Evolutionary conservation across 2,113 vertebrate species (phyloP), one percentile per base, ranked within the genome.

Genomic region (Saguinus imperator): DNA sequence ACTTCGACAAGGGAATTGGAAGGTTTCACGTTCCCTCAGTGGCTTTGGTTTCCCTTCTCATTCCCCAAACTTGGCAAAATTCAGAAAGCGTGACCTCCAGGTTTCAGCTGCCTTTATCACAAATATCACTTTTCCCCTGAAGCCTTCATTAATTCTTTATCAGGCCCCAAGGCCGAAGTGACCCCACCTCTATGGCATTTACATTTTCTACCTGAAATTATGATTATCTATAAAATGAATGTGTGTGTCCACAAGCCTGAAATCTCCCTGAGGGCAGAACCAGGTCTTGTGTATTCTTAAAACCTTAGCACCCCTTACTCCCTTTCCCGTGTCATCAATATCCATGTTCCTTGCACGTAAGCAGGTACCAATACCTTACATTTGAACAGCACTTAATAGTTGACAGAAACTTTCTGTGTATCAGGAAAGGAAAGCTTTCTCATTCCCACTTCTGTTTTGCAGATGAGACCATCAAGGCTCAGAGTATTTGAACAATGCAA

Each of bases 31-130:
- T 89, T 82, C 52, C 68, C 77, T 94, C 2, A 0, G 32, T 92
- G 88, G 82, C 55, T 40, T 12, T 87, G 85, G 32, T 96, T 93
- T 95, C 80, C 37, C 75, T 32, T 37, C 23, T 86, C 29, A 93
- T 18, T 87, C 23, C 55, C 35, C 52, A 89, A 50, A 75, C 52
- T 94, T 80, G 86, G 85, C 91, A 82, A 58, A 89, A 83, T 87
- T 68, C 85, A 87, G 85, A 64, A 89, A 64, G 35, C n/a, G 27
- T 12, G 37, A 68, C 87, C 61, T 85, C 66, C 45, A 50, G 43
- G 18, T 37, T 40, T 68, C 45, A 92, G 45, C 50, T 92, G 61
- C 72, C 48, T 89, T 94, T 66, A 7, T 58, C 61, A 52, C 37
- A 50, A 72, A 72, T 80, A 79, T 37, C 37, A 57, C 70, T 55